Evolutionary conservation across 2,113 vertebrate genomes (phyloP).

Genomic region (Gallinago paraguaiae): DNA sequence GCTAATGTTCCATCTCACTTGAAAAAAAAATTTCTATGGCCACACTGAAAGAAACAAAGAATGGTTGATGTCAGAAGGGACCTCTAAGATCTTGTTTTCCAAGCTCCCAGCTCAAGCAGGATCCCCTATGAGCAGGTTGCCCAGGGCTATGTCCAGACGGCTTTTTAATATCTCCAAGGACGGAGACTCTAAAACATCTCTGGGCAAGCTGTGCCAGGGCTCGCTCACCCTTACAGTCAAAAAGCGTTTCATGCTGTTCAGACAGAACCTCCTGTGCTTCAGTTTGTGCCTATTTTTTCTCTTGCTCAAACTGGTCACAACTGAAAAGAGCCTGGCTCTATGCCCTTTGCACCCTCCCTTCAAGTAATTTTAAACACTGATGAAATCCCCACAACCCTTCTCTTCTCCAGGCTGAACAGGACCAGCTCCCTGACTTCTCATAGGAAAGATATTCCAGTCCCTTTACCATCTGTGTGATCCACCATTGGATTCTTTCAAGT

Average conservation of each 20-base stretch:
- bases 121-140: not conserved
- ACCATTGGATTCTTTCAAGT: not conserved
- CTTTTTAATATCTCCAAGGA: not conserved
- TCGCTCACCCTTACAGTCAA: not conserved
- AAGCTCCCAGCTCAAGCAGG: not conserved
- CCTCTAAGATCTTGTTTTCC: not conserved
- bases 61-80: not conserved
- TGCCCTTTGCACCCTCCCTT: not conserved
- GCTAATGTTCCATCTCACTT: not conserved
- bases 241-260: not conserved
- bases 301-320: not conserved
- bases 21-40: not conserved
- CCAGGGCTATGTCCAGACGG: not conserved
- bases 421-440: not conserved
- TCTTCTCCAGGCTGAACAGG: not conserved
- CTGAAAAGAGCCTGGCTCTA: not conserved
- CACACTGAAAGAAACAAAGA: not conserved
- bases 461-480: not conserved
- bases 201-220: not conserved
- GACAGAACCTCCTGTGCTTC: not conserved
- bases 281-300: not conserved
- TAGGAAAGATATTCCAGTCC: not conserved
- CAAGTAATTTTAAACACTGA: not conserved
- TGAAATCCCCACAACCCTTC: not conserved
- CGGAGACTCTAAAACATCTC: not conserved